These are phyloP conservation scores for Leptothorax acervorum DNA, from an alignment of 2,888 invertebrate genomes.

Conservation along the genomic window DNA sequence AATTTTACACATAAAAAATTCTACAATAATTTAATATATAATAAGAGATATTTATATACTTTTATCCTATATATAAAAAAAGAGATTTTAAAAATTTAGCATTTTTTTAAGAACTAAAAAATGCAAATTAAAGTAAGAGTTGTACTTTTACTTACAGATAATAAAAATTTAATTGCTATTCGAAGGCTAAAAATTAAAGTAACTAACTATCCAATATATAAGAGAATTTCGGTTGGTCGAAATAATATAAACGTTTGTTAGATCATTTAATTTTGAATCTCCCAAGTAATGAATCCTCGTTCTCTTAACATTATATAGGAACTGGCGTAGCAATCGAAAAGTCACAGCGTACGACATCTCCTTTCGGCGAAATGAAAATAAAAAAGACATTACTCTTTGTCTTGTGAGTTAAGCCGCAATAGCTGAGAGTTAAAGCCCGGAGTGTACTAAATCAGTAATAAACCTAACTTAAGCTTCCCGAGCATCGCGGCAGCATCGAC, in stretches of 20 bases:
- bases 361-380: not conserved
- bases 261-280: not conserved
- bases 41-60: too few species aligned
- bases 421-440: slow-evolving; percentile 32
- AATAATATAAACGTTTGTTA: not conserved
- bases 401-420: slow-evolving; percentile 20
- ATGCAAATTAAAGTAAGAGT: not conserved
- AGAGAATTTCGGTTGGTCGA: not conserved
- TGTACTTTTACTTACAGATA: not conserved
- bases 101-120: too few species aligned
- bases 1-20: too few species aligned
- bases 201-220: not conserved
- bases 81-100: too few species aligned
- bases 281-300: not conserved
- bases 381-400: slow-evolving; percentile 24
- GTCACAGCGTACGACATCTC: not conserved
- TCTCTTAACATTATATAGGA: not conserved
- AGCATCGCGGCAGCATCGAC: slow-evolving; percentile 45
- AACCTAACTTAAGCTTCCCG: slow-evolving; percentile 50
- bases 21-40: too few species aligned
- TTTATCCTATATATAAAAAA: too few species aligned
- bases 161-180: not conserved
- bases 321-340: not conserved
- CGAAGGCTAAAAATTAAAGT: not conserved
- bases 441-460: slow-evolving; percentile 50